Evolutionary conservation across 2,888 invertebrate genomes (phyloP).

Genomic region (Atrina japonica): DNA sequence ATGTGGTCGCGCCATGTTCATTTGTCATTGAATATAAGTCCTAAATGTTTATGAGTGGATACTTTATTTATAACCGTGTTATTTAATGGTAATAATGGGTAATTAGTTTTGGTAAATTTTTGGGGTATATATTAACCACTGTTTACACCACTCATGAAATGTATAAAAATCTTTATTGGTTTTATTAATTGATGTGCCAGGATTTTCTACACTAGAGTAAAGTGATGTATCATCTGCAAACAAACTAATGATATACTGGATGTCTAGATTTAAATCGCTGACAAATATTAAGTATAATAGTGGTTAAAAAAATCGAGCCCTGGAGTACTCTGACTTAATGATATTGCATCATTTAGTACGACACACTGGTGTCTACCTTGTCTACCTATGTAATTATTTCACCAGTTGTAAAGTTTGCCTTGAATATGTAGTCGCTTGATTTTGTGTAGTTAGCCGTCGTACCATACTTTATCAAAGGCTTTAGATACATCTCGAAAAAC

Average conservation of each 20-base stretch:
- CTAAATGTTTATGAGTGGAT: slow-evolving; percentile 7
- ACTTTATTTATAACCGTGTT: neutral
- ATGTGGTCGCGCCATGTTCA: slow-evolving; percentile 4
- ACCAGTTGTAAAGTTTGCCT: neutral
- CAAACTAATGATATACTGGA: neutral
- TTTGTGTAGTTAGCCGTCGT: neutral
- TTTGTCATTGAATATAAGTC: slow-evolving; percentile 1
- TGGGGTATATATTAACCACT: neutral
- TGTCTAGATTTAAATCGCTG: neutral
- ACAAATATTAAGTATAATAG: neutral
- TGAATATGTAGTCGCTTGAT: neutral
- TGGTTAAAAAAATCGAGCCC: neutral
- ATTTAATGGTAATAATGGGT: neutral
- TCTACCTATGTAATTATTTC: neutral
- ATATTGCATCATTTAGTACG: neutral
- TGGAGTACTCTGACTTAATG: neutral
- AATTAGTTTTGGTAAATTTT: neutral
- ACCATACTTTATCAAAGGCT: too few relatives aligned
- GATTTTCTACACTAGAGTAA: neutral
- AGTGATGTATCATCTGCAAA: slow-evolving; percentile 19
- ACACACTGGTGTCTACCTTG: too few relatives aligned
- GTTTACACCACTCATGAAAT: neutral
- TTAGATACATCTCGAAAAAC: slow-evolving; percentile 2
- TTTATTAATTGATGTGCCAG: neutral
- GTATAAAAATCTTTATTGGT: neutral